These are phyloP conservation scores for Pitangus sulphuratus DNA, from an alignment of 2,797 vertebrate species.

Conservation along the genomic window DNA sequence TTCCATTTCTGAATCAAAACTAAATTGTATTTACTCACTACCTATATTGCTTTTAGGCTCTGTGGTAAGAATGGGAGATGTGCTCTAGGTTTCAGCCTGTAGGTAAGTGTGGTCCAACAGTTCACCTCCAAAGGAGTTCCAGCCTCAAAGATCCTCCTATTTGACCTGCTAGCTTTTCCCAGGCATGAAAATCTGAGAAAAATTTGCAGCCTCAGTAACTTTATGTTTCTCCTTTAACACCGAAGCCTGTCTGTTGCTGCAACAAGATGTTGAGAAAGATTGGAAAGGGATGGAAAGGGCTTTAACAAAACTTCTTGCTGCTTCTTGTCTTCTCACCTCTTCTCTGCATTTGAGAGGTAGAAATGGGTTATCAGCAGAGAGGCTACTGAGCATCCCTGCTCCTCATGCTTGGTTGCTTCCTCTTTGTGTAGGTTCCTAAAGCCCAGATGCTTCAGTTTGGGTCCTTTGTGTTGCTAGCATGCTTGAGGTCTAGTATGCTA, in stretches of 20 bases:
- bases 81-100: background rate
- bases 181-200: background rate
- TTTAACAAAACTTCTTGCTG: background rate
- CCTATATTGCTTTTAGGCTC: background rate
- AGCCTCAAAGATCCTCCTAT: background rate
- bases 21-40: background rate
- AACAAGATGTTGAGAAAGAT: background rate
- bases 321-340: background rate
- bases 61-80: background rate
- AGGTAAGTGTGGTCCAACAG: background rate
- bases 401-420: background rate
- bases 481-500: background rate
- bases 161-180: background rate
- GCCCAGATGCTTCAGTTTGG: rapidly evolving
- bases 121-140: background rate
- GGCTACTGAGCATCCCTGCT: background rate
- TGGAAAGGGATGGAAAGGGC: background rate
- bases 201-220: background rate
- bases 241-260: background rate
- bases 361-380: background rate
- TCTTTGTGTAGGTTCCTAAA: background rate
- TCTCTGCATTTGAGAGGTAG: background rate
- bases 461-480: background rate
- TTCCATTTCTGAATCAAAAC: background rate
- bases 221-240: background rate